Evolutionary conservation across 2,113 vertebrate species (phyloP), one percentile per base, ranked within the genome.

Genomic region (Labeo rohita): DNA sequence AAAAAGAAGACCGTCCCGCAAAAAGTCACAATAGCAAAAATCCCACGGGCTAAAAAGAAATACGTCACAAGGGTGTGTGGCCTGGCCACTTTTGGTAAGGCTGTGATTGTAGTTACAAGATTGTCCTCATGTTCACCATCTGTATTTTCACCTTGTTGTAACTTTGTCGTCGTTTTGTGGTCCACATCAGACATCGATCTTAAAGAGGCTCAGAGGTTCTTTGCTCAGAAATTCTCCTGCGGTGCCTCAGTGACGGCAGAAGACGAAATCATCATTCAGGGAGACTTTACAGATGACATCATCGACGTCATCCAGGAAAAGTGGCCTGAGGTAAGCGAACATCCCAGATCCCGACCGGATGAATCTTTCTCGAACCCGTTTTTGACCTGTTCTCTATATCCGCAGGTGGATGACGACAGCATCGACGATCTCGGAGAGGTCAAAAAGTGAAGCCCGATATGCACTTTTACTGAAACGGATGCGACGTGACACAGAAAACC

Each of bases 181-280:
- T 61, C 54, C 21, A 68, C 52, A 8, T 87, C 93, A 99, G 98
- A 99, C 94, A 99, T 99, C 1, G 98, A 99, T 52, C 97, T 99
- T 82, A 99, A 98, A 94, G 98, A 99, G 96, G 98, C 98, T 94
- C 98, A 99, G 94, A 96, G 98, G 86, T 99, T 99, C 95, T 99
- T 99, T 94, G 98, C 98, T 94, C 98, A 99, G 90, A 99, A 98
- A 90, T 99, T 99, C 95, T 99, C 98, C 90, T 99, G 98, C 11
- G 98, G 98, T 92, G 98, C 97, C 93, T 99, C 98, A 18, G 98
- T 99, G 85, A 99, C 98, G 70, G 98, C 96, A 59, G 98, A 99
- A 91, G 98, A 99, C 49, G 98, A 99, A 92, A 99, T 99, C 88
- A 99, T 99, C 93, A 99, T 99, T 96, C 98, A 99, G 97, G 98